Percentiles rank a stretch among this genome's conserved stretches.
Conservation (phyloP, 1,140 invertebrate species). For the Stegodyphus dumicola region DNA sequence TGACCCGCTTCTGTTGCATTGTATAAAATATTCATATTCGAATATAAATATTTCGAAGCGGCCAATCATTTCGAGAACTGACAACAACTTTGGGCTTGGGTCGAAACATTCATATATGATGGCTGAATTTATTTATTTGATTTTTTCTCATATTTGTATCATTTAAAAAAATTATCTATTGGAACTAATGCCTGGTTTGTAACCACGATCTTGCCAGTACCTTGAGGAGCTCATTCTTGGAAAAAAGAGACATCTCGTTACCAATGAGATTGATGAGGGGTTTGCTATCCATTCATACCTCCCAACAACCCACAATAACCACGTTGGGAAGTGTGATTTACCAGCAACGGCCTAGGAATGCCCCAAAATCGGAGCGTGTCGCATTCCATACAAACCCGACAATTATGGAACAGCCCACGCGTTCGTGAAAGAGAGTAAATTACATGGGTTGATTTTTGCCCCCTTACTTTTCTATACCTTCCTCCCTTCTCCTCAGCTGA, state of each 20-base stretch:
- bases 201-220: no score
- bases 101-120: no score
- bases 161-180: no score
- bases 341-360: slow-evolving; percentile 5
- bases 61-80: no score
- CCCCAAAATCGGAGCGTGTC: slow-evolving; percentile 37
- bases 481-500: background rate
- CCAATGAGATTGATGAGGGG: slow-evolving; percentile 34
- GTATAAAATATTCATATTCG: no score
- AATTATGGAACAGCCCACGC: slow-evolving; percentile 49
- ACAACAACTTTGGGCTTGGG: no score
- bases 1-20: no score
- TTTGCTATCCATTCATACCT: background rate
- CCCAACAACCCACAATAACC: background rate
- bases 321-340: slow-evolving; percentile 45
- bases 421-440: slow-evolving; percentile 31
- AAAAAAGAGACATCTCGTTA: slow-evolving; percentile 51
- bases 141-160: no score
- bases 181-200: no score
- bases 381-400: slow-evolving; percentile 18
- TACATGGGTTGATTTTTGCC: slow-evolving; percentile 50
- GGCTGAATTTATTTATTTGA: no score
- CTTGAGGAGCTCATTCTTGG: background rate
- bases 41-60: no score
- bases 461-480: slow-evolving; percentile 1